These are phyloP conservation scores for Galerucella calmariensis DNA, from an alignment of 2,888 invertebrate species.

Conservation along the genomic window DNA sequence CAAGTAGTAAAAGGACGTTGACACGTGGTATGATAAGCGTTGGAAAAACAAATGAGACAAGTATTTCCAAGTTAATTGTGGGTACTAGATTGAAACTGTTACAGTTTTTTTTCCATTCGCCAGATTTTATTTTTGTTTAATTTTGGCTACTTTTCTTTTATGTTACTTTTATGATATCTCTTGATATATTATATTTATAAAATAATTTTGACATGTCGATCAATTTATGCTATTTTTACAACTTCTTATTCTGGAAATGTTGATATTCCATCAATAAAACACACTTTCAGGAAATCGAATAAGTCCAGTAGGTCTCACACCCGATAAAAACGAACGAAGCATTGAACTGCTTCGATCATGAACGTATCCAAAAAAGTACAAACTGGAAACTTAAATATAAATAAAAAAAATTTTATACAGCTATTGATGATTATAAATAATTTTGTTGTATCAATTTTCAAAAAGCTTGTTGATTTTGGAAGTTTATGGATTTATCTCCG, in stretches of 20 bases:
- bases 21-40: conserved; percentile 12
- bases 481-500: too few relatives aligned
- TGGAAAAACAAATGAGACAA: conserved; percentile 9
- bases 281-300: conserved; percentile 33
- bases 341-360: conserved; percentile 45
- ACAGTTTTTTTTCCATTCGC: neutral
- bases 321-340: conserved; percentile 55
- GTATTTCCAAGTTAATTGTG: neutral
- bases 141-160: neutral
- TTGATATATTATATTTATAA: conserved; percentile 7
- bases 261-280: conserved; percentile 35
- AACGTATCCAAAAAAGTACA: neutral
- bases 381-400: neutral
- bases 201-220: conserved; percentile 19
- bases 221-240: conserved; percentile 24
- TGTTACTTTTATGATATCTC: neutral
- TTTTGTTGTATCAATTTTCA: too few relatives aligned
- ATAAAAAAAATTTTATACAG: too few relatives aligned
- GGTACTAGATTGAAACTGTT: neutral
- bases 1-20: conserved; percentile 17
- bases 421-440: too few relatives aligned
- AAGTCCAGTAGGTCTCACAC: conserved; percentile 33
- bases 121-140: too few relatives aligned
- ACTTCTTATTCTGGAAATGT: conserved; percentile 28
- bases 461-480: too few relatives aligned